Evolutionary conservation across 2,113 vertebrate species (phyloP), one percentile per base, ranked within the genome.

Genomic region (Monopterus albus): DNA sequence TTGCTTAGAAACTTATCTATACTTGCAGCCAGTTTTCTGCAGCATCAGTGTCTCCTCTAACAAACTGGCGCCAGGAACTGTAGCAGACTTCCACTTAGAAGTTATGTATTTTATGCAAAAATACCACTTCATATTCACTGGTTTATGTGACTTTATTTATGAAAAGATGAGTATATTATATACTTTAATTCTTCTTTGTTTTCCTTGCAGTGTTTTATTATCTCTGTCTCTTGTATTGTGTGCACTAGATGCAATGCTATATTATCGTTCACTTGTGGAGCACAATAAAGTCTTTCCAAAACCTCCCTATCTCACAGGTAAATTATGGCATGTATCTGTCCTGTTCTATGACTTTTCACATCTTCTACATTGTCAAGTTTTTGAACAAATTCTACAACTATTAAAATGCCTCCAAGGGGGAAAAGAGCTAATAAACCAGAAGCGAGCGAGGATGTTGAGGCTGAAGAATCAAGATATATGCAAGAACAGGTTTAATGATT

Each of bases 61-160:
- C 28, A 29, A 28, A 8, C 21, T 28, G 23, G 18, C 29, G 17
- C 18, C 21, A 21, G 28, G 39, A 74, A 28, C 25, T 56, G 65
- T 64, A 62, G 49, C 50, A 60, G 46, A 70, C 35, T 38, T 58
- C 43, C 53, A 68, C 64, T 69, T 40, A 64, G n/a, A 84, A 72
- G 60, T 66, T 85, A 49, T 79, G 67, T 80, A 66, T 73, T 72
- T 76, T 67, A 78, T 87, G 83, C 78, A 33, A 85, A 88, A 78
- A 36, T 85, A 86, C 76, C 72, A 75, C 83, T 84, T 46, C 75
- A 78, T 86, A 86, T 78, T 70, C 66, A 65, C 53, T 43, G 62
- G 73, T 81, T 67, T 84, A 70, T 82, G n/a, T 64, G 50, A 53
- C 83, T 87, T 91, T 89, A 92, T 92, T 92, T 92, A 91, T 91